Percentiles rank a stretch among this genome's conserved stretches.
These are phyloP conservation scores for Trematocara caparti DNA, from an alignment of 2,797 vertebrate species.

Conservation along the genomic window DNA sequence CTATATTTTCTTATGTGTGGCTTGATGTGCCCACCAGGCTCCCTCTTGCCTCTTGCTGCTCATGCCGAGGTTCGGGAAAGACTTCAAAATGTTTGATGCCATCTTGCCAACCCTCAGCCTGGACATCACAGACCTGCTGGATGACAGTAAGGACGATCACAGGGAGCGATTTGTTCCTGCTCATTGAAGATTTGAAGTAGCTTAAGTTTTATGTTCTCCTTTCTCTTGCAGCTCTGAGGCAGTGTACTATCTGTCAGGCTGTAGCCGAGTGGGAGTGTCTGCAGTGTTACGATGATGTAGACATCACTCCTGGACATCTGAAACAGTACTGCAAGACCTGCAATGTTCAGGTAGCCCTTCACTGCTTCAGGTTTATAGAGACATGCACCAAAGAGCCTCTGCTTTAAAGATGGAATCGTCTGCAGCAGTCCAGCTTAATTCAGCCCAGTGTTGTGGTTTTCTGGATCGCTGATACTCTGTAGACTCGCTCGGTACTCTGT, in stretches of 20 bases:
- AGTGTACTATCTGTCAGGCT: slow-evolving; percentile 84
- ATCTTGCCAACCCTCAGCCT: slow-evolving; percentile 80
- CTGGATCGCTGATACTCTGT: neutral
- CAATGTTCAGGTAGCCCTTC: slow-evolving; percentile 69
- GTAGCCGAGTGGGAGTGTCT: slow-evolving; percentile 80
- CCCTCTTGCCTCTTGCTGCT: slow-evolving; percentile 83
- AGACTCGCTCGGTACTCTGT: neutral
- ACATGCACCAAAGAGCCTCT: neutral
- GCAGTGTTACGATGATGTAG: slow-evolving; percentile 79
- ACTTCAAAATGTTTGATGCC: slow-evolving; percentile 85
- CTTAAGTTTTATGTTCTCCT: neutral
- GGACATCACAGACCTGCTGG: slow-evolving; percentile 85
- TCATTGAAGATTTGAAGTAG: neutral
- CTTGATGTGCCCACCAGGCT: slow-evolving; percentile 55
- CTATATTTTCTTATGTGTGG: neutral
- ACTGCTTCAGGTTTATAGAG: neutral
- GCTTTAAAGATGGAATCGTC: neutral
- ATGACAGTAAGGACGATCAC: slow-evolving; percentile 72
- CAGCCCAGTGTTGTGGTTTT: neutral
- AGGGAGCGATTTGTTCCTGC: neutral
- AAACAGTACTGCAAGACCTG: slow-evolving; percentile 84
- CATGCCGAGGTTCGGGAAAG: slow-evolving; percentile 85
- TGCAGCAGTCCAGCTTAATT: neutral
- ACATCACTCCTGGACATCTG: slow-evolving; percentile 76
- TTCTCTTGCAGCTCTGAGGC: slow-evolving; percentile 70